Percentiles rank a stretch among this genome's conserved stretches.
Conservation (phyloP, 2,797 vertebrate genomes). For the Myotis daubentonii region DNA sequence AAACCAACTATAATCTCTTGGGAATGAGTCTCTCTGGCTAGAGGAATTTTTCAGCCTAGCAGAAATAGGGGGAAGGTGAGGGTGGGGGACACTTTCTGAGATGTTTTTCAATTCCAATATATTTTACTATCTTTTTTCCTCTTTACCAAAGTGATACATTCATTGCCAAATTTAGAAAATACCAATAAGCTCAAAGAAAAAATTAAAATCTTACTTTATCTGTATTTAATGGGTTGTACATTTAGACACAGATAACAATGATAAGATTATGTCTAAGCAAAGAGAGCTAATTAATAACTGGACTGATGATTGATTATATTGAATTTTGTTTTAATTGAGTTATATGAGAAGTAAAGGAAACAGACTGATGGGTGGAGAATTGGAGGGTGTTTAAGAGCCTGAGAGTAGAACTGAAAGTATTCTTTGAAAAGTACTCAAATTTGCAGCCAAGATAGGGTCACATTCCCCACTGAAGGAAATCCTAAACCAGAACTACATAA, state of each 20-base stretch:
- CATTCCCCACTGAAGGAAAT: background rate
- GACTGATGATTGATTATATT: background rate
- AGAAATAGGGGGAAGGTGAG: background rate
- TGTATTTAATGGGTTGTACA: background rate
- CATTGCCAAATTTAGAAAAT: conserved; percentile 27
- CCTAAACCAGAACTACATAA: background rate
- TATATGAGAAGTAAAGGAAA: background rate
- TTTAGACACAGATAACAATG: background rate
- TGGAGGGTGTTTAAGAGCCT: background rate
- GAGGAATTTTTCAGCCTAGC: conserved; percentile 30
- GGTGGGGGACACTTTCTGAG: background rate
- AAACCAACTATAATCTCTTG: background rate
- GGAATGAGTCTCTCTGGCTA: background rate
- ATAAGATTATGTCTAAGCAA: background rate
- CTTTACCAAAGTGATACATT: background rate
- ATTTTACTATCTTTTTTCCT: conserved; percentile 1
- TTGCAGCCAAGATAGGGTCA: background rate
- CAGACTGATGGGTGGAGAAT: background rate
- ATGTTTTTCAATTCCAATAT: background rate
- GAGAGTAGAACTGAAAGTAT: background rate
- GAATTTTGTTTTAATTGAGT: background rate
- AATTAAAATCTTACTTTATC: background rate
- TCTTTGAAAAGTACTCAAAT: background rate
- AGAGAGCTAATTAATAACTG: background rate
- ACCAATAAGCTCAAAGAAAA: background rate